Evolutionary conservation across 2,888 invertebrate genomes (phyloP).

Genomic region (Leucophenga maculata): DNA sequence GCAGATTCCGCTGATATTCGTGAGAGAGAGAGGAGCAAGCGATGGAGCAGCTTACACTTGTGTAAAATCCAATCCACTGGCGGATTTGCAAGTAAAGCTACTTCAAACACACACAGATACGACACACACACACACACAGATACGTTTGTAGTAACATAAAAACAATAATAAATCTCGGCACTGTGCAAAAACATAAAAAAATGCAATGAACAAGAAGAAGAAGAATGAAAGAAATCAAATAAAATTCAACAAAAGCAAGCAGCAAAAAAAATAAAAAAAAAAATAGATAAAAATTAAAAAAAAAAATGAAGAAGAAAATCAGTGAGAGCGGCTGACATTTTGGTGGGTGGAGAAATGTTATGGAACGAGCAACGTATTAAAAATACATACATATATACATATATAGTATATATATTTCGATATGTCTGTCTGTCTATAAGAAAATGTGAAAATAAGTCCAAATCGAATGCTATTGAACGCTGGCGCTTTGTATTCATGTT

Average conservation of each 20-base stretch:
- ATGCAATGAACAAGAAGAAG: not conserved
- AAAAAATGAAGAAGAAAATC: constrained; percentile 7
- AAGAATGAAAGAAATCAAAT: constrained; percentile 21
- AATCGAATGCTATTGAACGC: constrained; percentile 11
- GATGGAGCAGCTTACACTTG: constrained; percentile 2
- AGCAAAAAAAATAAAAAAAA: constrained; percentile 8
- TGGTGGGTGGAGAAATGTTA: not conserved
- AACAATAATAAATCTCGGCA: constrained; percentile 28
- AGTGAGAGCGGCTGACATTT: not conserved
- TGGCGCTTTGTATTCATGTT: too few species aligned
- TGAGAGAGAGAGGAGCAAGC: not conserved
- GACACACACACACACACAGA: not conserved
- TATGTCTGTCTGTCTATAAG: not conserved
- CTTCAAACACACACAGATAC: not conserved
- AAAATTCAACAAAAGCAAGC: constrained; percentile 20
- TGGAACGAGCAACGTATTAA: not conserved
- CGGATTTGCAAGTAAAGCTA: constrained; percentile 24
- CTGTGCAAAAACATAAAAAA: constrained; percentile 3
- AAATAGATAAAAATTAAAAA: not conserved
- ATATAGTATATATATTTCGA: not conserved
- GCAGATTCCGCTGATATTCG: not conserved
- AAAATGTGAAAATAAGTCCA: constrained; percentile 18
- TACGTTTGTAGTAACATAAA: constrained; percentile 3
- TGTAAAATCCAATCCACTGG: constrained; percentile 21
- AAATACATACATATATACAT: not conserved